Evolutionary conservation across 1,140 invertebrate genomes (phyloP), one percentile per base, ranked within the genome.

Genomic region (Zaprionus kolodkinae): DNA sequence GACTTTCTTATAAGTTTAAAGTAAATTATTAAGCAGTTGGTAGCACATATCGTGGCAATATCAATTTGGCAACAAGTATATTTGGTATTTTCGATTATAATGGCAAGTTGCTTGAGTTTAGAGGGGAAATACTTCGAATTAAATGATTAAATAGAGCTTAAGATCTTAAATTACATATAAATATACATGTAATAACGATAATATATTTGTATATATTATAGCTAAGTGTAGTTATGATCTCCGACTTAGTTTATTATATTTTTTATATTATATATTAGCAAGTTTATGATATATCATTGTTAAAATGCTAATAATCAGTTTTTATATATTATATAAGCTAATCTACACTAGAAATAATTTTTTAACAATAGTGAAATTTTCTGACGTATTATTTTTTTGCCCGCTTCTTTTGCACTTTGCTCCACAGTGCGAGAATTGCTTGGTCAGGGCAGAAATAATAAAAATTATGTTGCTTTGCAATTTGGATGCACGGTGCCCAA

Each of bases 401-500:
- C 17, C 17, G n/a, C 17, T 36, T 15, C 2, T 40, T 40, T 38
- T 13, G 3, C 13, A 17, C 7, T 30, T 50, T 40, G 35, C 25
- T 33, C 80, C 84, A 87, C 83, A 71, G 84, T 85, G 67, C 68
- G 38, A 40, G 74, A 61, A 54, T 69, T 60, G 55, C 63, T 69
- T 63, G 79, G 66, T 74, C 71, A 73, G 69, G 77, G 79, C 76
- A 69, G 66, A 71, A 85, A 87, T 67, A 83, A 82, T 79, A 87
- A 83, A 87, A 80, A 72, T 88, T 83, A 72, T 76, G 74, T 71
- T 59, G 71, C 81, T 64, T 72, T 81, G 80, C 81, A 87, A 81
- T 87, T 87, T 84, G 77, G 63, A 54, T 54, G 84, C 77, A 21
- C 21, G 72, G 61, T 66, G 66, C 52, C 56, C 76, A 65, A 72